Evolutionary conservation across 2,797 vertebrate genomes (phyloP).

Genomic region (Myiotriccus ornatus): DNA sequence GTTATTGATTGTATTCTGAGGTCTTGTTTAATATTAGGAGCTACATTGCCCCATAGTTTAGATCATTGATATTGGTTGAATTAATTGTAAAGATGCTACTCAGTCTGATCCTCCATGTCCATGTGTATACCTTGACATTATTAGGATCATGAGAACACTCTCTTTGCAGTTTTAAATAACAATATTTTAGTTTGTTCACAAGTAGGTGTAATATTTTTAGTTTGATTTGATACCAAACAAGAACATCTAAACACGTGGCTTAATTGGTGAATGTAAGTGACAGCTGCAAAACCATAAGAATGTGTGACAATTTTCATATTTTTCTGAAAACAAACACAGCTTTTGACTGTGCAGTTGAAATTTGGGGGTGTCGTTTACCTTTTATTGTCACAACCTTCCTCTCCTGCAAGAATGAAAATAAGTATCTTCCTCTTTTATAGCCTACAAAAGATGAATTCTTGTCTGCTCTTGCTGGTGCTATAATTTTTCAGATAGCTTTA

Average conservation of each 20-base stretch:
- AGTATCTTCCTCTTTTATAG: background rate
- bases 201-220: background rate
- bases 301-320: background rate
- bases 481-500: slow-evolving; percentile 20
- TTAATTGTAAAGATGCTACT: background rate
- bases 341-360: background rate
- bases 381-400: background rate
- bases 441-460: slow-evolving; percentile 20
- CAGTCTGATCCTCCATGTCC: background rate
- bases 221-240: background rate
- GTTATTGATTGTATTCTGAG: background rate
- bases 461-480: background rate
- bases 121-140: background rate
- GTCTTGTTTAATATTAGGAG: background rate
- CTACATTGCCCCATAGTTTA: background rate
- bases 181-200: background rate
- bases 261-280: background rate
- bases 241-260: background rate
- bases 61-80: background rate
- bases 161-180: background rate
- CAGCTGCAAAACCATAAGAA: background rate
- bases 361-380: background rate
- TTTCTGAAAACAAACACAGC: background rate
- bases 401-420: background rate
- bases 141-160: background rate